A percentile compares a stretch with the other conserved stretches of the same genome.
Conservation (phyloP, 30 jellyfish, hydroid and myxozoan species). For the Cassiopea xamachana region DNA sequence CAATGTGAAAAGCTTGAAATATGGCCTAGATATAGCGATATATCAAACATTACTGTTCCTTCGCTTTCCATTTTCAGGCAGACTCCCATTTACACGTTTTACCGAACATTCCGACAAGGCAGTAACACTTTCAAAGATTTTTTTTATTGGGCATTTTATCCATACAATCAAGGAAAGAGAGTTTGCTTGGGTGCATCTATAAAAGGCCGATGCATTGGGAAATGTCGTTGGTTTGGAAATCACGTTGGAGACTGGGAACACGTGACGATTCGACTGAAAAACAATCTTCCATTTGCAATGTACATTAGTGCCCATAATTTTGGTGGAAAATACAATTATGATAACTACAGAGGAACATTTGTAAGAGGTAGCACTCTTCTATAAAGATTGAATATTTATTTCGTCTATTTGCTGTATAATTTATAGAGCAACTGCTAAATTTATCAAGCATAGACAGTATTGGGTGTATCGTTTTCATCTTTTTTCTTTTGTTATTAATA, state of each 20-base stretch:
- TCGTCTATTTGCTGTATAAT: not conserved
- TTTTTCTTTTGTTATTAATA: too few species aligned
- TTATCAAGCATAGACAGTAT: too few species aligned
- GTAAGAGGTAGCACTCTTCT: constrained; percentile 16
- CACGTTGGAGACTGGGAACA: constrained; percentile 91
- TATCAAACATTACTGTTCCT: too few species aligned
- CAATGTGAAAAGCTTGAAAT: not conserved
- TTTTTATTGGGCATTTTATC: constrained; percentile 62
- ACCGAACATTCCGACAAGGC: constrained; percentile 21
- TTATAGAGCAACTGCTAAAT: too few species aligned
- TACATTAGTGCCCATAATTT: constrained; percentile 64
- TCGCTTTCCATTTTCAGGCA: not conserved
- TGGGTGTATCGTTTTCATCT: too few species aligned
- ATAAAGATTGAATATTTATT: not conserved
- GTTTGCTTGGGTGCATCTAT: constrained; percentile 60
- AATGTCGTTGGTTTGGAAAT: constrained; percentile 44
- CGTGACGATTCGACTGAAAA: constrained; percentile 55
- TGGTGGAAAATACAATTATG: constrained; percentile 51
- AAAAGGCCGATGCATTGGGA: constrained; percentile 16
- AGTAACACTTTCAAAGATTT: constrained; percentile 25
- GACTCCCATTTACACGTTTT: constrained; percentile 38
- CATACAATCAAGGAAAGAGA: constrained; percentile 70
- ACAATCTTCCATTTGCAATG: constrained; percentile 39
- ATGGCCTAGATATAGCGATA: too few species aligned
- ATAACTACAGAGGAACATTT: constrained; percentile 14